phyloP scores from a whole-genome alignment of 2,797 vertebrate species.

The Clarias laeviceps region DNA sequence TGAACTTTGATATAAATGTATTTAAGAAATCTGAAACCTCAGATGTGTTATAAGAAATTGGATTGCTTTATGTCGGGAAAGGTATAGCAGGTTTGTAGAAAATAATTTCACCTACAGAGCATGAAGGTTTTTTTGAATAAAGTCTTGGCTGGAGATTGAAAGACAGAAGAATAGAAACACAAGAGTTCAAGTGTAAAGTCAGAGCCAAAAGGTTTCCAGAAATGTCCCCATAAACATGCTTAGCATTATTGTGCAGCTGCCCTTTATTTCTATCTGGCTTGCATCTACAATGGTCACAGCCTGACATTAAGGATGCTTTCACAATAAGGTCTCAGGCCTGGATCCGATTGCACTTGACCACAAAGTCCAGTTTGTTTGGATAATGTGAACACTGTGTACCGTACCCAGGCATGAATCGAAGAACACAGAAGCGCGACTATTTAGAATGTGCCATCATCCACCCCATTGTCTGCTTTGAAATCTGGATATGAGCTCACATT shows the following conservation, averaged over 20 bases:
- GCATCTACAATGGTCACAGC: conserved; percentile 3
- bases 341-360: too few relatives aligned
- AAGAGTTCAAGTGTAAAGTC: background rate
- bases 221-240: background rate
- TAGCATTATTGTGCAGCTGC: conserved; percentile 21
- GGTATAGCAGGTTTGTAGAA: background rate
- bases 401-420: too few relatives aligned
- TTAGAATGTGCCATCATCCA: too few relatives aligned
- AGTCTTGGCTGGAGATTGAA: background rate
- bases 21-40: background rate
- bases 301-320: conserved; percentile 15
- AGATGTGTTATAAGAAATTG: background rate
- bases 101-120: background rate
- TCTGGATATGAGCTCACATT: too few relatives aligned
- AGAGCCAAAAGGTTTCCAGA: conserved; percentile 3
- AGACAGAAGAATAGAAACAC: background rate
- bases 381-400: too few relatives aligned
- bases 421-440: too few relatives aligned
- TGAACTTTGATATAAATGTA: background rate
- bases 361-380: too few relatives aligned
- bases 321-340: too few relatives aligned
- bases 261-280: conserved; percentile 24
- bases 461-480: too few relatives aligned
- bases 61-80: background rate
- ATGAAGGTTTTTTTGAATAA: background rate